Evolutionary conservation across 2,888 invertebrate genomes (phyloP).

Genomic region (Eurytoma californica): DNA sequence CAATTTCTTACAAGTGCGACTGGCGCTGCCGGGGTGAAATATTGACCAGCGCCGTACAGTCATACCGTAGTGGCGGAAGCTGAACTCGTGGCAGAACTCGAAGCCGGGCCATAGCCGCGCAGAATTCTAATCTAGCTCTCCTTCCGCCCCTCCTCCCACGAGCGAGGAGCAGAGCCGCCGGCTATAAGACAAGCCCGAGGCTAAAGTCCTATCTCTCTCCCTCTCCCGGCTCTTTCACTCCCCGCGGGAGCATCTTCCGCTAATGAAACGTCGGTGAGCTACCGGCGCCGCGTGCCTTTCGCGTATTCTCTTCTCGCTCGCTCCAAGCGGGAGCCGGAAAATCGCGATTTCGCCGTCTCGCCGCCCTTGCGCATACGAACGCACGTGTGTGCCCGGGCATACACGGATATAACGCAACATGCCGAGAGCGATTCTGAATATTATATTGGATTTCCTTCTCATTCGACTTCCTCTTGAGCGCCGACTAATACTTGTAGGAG

Average conservation of each 20-base stretch:
- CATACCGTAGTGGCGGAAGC: slow-evolving; percentile 25
- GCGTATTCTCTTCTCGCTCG: slow-evolving; percentile 60
- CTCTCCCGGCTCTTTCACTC: slow-evolving; percentile 57
- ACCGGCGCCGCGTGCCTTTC: slow-evolving; percentile 72
- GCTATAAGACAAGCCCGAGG: slow-evolving; percentile 34
- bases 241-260: slow-evolving; percentile 72
- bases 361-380: slow-evolving; percentile 55
- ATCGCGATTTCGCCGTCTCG: slow-evolving; percentile 17
- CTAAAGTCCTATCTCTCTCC: slow-evolving; percentile 46
- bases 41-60: slow-evolving; percentile 30
- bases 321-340: slow-evolving; percentile 11
- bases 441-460: slow-evolving; percentile 68
- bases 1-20: slow-evolving; percentile 36
- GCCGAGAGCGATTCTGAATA: slow-evolving; percentile 56
- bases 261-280: slow-evolving; percentile 75
- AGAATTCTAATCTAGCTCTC: slow-evolving; percentile 72
- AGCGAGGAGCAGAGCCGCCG: slow-evolving; percentile 44
- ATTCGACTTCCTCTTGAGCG: slow-evolving; percentile 52
- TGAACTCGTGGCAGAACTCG: slow-evolving; percentile 38
- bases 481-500: slow-evolving; percentile 42
- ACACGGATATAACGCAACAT: slow-evolving; percentile 29
- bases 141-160: slow-evolving; percentile 55
- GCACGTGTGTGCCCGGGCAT: slow-evolving; percentile 15
- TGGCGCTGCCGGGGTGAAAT: slow-evolving; percentile 19
- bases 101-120: slow-evolving; percentile 44